Evolutionary conservation across 2,888 invertebrate species (phyloP).

Genomic region (Amorpha juglandis): DNA sequence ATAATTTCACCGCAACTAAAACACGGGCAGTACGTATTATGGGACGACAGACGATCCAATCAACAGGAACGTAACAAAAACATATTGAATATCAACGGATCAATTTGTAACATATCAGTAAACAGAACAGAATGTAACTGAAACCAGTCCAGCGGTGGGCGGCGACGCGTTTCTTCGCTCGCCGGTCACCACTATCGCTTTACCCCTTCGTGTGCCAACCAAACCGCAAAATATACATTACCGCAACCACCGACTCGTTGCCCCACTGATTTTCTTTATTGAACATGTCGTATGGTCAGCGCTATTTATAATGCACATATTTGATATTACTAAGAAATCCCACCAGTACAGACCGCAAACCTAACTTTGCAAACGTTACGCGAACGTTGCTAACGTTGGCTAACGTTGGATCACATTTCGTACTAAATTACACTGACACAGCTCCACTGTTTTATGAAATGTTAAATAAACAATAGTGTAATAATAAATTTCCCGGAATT

Average conservation of each 20-base stretch:
- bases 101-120: conserved; percentile 69
- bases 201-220: conserved; percentile 49
- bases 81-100: conserved; percentile 60
- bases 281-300: conserved; percentile 18
- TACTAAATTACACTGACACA: background rate
- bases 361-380: no score
- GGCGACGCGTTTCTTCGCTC: conserved; percentile 54
- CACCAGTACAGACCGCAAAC: background rate
- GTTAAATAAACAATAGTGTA: background rate
- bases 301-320: conserved; percentile 39
- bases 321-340: conserved; percentile 8
- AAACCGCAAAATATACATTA: conserved; percentile 68
- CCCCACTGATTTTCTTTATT: conserved; percentile 24
- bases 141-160: conserved; percentile 56
- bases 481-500: background rate
- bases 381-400: no score
- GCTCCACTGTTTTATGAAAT: background rate
- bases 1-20: conserved; percentile 29
- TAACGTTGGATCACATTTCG: background rate
- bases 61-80: conserved; percentile 43
- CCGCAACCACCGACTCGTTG: conserved; percentile 45
- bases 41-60: no score
- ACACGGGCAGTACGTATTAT: no score
- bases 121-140: conserved; percentile 60
- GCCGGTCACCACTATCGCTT: conserved; percentile 49